These are phyloP conservation scores for Corythucha ciliata DNA, from an alignment of 2,888 invertebrate genomes.

Conservation along the genomic window DNA sequence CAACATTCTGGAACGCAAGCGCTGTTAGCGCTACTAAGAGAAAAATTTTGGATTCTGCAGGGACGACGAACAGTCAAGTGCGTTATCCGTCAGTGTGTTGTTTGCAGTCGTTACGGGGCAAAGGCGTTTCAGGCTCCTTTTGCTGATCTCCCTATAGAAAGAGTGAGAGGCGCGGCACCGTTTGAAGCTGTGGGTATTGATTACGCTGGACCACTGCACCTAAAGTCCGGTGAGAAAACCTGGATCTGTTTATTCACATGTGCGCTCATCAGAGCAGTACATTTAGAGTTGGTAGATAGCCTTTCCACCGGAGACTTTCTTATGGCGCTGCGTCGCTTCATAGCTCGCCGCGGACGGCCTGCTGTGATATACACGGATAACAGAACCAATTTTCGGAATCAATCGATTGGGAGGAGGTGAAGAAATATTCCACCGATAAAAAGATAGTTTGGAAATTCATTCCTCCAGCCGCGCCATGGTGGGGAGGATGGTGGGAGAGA, in stretches of 20 bases:
- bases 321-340: conserved; percentile 38
- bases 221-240: conserved; percentile 31
- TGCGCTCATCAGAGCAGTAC: conserved; percentile 40
- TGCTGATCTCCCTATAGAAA: conserved; percentile 37
- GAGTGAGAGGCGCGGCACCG: conserved; percentile 34
- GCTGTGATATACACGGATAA: conserved; percentile 40
- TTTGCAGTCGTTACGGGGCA: conserved; percentile 30
- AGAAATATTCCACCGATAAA: no score
- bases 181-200: conserved; percentile 40
- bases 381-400: conserved; percentile 42
- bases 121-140: conserved; percentile 29
- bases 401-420: no score
- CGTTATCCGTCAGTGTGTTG: not conserved
- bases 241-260: conserved; percentile 41
- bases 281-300: conserved; percentile 39
- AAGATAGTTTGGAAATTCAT: no score
- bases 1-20: conserved; percentile 3
- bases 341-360: conserved; percentile 38
- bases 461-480: no score
- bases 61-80: conserved; percentile 19
- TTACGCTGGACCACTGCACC: conserved; percentile 40
- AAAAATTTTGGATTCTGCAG: conserved; percentile 12
- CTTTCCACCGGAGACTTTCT: conserved; percentile 38
- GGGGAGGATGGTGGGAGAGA: no score
- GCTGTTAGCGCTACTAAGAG: conserved; percentile 12